These are phyloP conservation scores for Ianthella basta DNA, from an alignment of 37 sponge, comb jelly and placozoan genomes.

Conservation along the genomic window DNA sequence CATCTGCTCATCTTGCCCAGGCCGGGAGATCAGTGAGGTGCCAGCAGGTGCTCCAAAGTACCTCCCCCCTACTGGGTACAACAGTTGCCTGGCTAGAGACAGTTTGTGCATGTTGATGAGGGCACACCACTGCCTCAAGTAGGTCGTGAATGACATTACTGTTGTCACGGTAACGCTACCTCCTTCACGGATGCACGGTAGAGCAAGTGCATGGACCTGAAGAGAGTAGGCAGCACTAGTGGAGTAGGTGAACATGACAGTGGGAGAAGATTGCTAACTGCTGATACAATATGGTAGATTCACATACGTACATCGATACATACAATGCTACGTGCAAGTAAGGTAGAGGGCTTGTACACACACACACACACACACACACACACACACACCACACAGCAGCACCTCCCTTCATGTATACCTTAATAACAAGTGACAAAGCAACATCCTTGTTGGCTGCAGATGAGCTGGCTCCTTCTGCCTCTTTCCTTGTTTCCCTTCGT, in stretches of 20 bases:
- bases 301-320: constrained; percentile 25
- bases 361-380: too few species aligned
- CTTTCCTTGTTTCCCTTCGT: too few species aligned
- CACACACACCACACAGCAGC: too few species aligned
- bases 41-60: constrained; percentile 40
- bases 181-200: neutral
- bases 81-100: constrained; percentile 50
- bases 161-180: constrained; percentile 10
- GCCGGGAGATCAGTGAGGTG: too few species aligned
- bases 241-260: neutral
- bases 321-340: neutral
- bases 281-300: neutral
- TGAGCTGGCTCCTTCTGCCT: too few species aligned
- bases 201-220: constrained; percentile 20
- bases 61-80: constrained; percentile 47
- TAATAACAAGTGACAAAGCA: too few species aligned
- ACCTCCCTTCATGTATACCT: too few species aligned
- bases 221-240: neutral
- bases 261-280: too few species aligned
- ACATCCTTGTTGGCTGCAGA: too few species aligned
- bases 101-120: constrained; percentile 55
- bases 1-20: too few species aligned
- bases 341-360: too few species aligned
- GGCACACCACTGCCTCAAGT: constrained; percentile 63
- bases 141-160: constrained; percentile 60